Percentiles rank a stretch among this genome's conserved stretches.
These are phyloP conservation scores for Heliconius cydno DNA, from an alignment of 2,888 invertebrate species.

Conservation along the genomic window DNA sequence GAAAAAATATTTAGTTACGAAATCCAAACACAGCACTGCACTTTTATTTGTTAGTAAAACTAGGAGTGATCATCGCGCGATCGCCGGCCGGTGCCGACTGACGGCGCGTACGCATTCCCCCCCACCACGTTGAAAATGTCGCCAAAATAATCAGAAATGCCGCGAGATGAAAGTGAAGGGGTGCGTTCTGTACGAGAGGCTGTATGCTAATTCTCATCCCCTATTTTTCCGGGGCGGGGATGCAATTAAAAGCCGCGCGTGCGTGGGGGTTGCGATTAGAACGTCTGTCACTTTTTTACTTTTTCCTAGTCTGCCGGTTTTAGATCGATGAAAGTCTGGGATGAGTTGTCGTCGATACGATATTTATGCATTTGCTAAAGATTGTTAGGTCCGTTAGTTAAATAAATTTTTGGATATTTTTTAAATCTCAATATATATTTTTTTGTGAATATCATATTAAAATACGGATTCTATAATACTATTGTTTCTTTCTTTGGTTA, in stretches of 20 bases:
- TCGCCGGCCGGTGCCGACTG: slow-evolving; percentile 79
- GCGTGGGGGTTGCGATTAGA: slow-evolving; percentile 82
- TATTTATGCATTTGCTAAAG: slow-evolving; percentile 37
- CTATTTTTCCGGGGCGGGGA: slow-evolving; percentile 80
- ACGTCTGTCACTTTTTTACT: slow-evolving; percentile 80
- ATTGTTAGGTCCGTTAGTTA: slow-evolving; percentile 12
- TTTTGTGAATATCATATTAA: background rate
- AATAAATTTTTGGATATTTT: background rate
- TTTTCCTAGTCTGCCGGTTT: slow-evolving; percentile 73
- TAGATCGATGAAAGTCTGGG: slow-evolving; percentile 63
- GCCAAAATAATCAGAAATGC: slow-evolving; percentile 70
- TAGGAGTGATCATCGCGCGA: slow-evolving; percentile 69
- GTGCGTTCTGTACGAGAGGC: slow-evolving; percentile 72
- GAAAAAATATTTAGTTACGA: slow-evolving; percentile 38
- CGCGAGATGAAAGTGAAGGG: slow-evolving; percentile 76
- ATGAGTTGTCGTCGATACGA: slow-evolving; percentile 44
- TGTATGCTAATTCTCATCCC: slow-evolving; percentile 83
- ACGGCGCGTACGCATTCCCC: slow-evolving; percentile 73
- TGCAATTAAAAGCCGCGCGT: slow-evolving; percentile 83
- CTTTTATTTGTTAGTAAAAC: slow-evolving; percentile 47
- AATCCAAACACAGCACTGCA: slow-evolving; percentile 54
- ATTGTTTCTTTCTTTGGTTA: background rate
- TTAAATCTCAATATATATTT: background rate
- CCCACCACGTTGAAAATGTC: slow-evolving; percentile 62
- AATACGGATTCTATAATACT: background rate